Evolutionary conservation across 2,888 invertebrate genomes (phyloP).

Genomic region (Smittia sp.): DNA sequence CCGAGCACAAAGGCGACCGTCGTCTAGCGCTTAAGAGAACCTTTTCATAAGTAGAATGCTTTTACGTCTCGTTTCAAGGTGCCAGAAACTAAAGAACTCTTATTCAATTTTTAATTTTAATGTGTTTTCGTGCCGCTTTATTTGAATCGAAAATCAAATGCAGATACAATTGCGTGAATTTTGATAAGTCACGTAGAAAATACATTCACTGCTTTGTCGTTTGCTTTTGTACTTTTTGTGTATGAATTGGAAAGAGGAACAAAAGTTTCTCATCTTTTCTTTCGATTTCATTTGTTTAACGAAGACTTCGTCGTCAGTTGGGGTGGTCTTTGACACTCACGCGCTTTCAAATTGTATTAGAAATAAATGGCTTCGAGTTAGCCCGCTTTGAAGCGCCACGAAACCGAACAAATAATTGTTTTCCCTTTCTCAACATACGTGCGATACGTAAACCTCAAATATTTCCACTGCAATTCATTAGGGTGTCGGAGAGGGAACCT

Average conservation of each 20-base stretch:
- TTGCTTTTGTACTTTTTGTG: not conserved
- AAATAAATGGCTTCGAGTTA: not conserved
- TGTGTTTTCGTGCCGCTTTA: slow-evolving; percentile 39
- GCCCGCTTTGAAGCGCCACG: not conserved
- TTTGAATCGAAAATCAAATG: slow-evolving; percentile 38
- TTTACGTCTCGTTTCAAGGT: not conserved
- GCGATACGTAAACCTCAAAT: slow-evolving; percentile 6
- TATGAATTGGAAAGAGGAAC: not conserved
- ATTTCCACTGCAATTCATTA: slow-evolving; percentile 22
- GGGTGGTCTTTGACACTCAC: not conserved
- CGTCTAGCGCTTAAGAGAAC: not conserved
- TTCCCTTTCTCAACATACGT: slow-evolving; percentile 21
- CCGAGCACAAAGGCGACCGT: not conserved
- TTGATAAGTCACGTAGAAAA: slow-evolving; percentile 41
- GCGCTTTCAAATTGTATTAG: not conserved
- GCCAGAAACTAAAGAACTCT: slow-evolving; percentile 8
- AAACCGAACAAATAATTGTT: slow-evolving; percentile 2
- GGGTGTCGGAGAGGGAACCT: not conserved
- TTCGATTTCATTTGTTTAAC: not conserved
- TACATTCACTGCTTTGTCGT: slow-evolving; percentile 37
- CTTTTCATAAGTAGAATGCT: not conserved
- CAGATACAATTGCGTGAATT: slow-evolving; percentile 41
- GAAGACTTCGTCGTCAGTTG: not conserved
- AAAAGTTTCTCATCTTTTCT: not conserved
- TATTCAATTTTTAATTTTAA: slow-evolving; percentile 41